Evolutionary conservation across 1,140 invertebrate genomes (phyloP).

Genomic region (Eulimnadia texana): DNA sequence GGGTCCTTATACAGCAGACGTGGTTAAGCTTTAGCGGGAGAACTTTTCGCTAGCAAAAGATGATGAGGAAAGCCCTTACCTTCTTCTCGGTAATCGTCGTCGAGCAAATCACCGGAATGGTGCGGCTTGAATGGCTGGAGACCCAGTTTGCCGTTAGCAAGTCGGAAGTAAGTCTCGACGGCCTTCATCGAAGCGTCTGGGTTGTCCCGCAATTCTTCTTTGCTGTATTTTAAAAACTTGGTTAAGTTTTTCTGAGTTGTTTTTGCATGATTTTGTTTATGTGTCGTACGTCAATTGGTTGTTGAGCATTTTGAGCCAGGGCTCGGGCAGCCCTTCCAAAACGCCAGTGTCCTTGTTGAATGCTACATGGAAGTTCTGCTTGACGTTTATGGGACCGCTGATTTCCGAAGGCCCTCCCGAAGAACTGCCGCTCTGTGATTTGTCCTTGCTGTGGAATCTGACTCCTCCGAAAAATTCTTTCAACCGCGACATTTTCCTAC

Average conservation of each 20-base stretch:
- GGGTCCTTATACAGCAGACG: not conserved
- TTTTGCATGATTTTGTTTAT: too few species aligned
- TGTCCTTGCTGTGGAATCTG: not conserved
- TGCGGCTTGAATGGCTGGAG: conserved; percentile 57
- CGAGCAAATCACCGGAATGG: conserved; percentile 56
- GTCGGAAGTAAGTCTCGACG: conserved; percentile 72
- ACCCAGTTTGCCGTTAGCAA: conserved; percentile 60
- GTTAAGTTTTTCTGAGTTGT: too few species aligned
- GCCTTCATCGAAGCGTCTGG: conserved; percentile 80
- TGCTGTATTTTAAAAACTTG: conserved; percentile 22
- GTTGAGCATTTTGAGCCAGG: conserved; percentile 64
- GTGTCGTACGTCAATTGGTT: conserved; percentile 75
- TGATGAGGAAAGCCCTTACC: conserved; percentile 57
- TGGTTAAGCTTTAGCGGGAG: too few species aligned
- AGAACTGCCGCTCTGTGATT: not conserved
- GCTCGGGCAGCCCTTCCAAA: conserved; percentile 56
- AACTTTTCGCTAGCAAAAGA: too few species aligned
- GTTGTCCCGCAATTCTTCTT: conserved; percentile 76
- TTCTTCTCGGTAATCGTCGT: conserved; percentile 57
- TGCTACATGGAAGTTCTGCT: conserved; percentile 63
- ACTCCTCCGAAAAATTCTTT: not conserved
- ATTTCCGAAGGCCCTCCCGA: conserved; percentile 38
- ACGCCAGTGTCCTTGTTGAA: conserved; percentile 59
- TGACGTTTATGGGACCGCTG: conserved; percentile 57
- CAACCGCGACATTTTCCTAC: not conserved